Base-by-base conservation (phyloP, 1,140 invertebrate species). In the Trachymyrmex septentrionalis region DNA sequence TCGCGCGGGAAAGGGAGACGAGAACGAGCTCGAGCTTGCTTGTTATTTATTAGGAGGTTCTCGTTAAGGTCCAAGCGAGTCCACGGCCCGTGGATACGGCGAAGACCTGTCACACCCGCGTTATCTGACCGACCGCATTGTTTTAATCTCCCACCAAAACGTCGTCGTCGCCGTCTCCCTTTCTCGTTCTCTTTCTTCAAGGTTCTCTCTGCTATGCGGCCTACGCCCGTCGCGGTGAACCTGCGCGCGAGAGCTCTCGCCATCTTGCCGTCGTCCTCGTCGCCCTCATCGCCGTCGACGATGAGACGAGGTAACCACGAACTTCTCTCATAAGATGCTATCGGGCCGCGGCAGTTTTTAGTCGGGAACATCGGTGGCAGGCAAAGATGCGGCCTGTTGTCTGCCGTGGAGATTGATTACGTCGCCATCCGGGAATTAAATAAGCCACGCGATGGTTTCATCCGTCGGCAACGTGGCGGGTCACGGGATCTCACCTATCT, bases 41-140 rank as follows among this genome's bases (percentile, higher is more conserved):
- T 78, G 93, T 94, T 94, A 94, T 94, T 94, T 94, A 94, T 94
- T 93, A 92, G 92, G 85, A 91, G 89, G 88, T 90, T 89, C 92
- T 94, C 92, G 92, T 93, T 93, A 93, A 91, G 88, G 85, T 87
- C 86, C 87, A 90, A 90, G 87, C 88, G 50, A 87, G 66, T 91
- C 91, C 87, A 81, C 75, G 80, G 88, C 82, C 87, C 69, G 71
- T 73, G 89, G 80, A 84, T 91, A 82, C 87, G 55, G 27, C 86
- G 66, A 9, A 88, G 91, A 90, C 86, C 91, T 92, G 92, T 92
- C 88, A 91, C 92, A 91, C 89, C 90, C 92, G 90, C 90, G 91
- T 93, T 94, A 92, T 94, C 88, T 92, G 76, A 84, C 72, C 85
- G 53, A 53, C 76, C 78, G 87, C 88, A 93, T 93, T 93, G 92